Evolutionary conservation across 2,888 invertebrate genomes (phyloP).

Genomic region (Calliphora vomitoria): DNA sequence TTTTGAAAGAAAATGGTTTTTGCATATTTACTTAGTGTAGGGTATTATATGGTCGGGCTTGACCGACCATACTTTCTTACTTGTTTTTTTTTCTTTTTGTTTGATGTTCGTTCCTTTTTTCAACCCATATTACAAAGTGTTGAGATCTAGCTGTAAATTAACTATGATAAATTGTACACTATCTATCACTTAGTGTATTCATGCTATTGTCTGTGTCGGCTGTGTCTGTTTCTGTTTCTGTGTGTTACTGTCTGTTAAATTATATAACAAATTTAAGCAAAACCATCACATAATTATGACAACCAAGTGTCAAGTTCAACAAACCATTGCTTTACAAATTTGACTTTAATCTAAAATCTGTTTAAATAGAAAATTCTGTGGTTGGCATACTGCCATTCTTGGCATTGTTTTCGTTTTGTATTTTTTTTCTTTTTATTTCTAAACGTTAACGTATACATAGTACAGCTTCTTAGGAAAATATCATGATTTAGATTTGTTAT

Average conservation of each 20-base stretch:
- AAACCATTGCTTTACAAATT: constrained; percentile 69
- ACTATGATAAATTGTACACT: constrained; percentile 64
- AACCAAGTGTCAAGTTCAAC: constrained; percentile 75
- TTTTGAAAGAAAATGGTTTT: too few relatives aligned
- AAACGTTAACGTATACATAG: background rate
- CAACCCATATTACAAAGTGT: constrained; percentile 41
- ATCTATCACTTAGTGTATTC: constrained; percentile 47
- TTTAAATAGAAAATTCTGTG: constrained; percentile 49
- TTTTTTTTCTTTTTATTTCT: background rate
- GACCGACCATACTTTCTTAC: too few relatives aligned
- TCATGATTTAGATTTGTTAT: constrained; percentile 72
- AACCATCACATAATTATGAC: constrained; percentile 73
- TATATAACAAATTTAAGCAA: constrained; percentile 51
- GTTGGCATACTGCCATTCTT: constrained; percentile 20
- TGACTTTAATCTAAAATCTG: constrained; percentile 58
- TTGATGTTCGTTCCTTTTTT: constrained; percentile 20
- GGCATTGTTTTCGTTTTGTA: constrained; percentile 8
- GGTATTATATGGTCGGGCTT: too few relatives aligned
- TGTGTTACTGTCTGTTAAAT: constrained; percentile 27
- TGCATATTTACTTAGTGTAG: too few relatives aligned
- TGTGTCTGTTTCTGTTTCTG: background rate
- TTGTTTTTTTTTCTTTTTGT: too few relatives aligned
- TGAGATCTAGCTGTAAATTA: constrained; percentile 64
- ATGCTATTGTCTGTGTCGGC: background rate
- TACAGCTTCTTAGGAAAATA: constrained; percentile 58